These are phyloP conservation scores for Drosophila pseudotakahashii DNA, from an alignment of 2,888 invertebrate species.

Conservation along the genomic window DNA sequence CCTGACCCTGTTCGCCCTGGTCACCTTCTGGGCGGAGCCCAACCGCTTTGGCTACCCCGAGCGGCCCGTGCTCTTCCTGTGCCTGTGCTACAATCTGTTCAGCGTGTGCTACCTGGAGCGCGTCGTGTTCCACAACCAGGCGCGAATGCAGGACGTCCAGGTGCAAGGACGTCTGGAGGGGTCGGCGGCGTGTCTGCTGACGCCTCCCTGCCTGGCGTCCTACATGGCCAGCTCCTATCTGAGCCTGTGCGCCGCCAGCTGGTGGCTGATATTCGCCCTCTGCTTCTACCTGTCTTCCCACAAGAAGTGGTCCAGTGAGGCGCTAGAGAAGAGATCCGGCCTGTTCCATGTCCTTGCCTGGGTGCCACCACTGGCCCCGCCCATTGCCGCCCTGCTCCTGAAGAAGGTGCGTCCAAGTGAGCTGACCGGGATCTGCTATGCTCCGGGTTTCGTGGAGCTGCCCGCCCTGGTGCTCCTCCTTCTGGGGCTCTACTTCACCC, in stretches of 20 bases:
- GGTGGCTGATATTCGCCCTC: constrained; percentile 95
- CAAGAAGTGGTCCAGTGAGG: constrained; percentile 97
- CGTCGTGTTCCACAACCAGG: constrained; percentile 85
- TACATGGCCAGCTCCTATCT: constrained; percentile 92
- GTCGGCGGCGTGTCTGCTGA: constrained; percentile 83
- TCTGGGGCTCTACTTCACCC: constrained; percentile 82
- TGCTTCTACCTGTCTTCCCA: constrained; percentile 96
- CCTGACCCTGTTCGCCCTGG: constrained; percentile 92
- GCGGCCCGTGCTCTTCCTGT: constrained; percentile 94
- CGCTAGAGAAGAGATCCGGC: constrained; percentile 93
- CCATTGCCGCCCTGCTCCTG: constrained; percentile 92
- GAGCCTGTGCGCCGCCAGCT: constrained; percentile 91
- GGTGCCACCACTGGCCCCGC: constrained; percentile 94
- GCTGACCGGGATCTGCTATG: constrained; percentile 93
- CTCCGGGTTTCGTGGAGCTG: constrained; percentile 83
- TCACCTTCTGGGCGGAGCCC: constrained; percentile 95
- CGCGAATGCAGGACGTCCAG: constrained; percentile 72
- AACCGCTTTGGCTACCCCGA: constrained; percentile 96
- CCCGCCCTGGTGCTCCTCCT: constrained; percentile 80
- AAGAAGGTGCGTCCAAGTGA: constrained; percentile 92
- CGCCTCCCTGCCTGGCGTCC: constrained; percentile 89
- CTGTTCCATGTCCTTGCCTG: constrained; percentile 94
- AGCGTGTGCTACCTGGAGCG: constrained; percentile 90
- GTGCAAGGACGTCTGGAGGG: constrained; percentile 55
- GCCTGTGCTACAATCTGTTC: constrained; percentile 93